Conservation (phyloP, 2,888 invertebrate species). For the Pheosia tremula region DNA sequence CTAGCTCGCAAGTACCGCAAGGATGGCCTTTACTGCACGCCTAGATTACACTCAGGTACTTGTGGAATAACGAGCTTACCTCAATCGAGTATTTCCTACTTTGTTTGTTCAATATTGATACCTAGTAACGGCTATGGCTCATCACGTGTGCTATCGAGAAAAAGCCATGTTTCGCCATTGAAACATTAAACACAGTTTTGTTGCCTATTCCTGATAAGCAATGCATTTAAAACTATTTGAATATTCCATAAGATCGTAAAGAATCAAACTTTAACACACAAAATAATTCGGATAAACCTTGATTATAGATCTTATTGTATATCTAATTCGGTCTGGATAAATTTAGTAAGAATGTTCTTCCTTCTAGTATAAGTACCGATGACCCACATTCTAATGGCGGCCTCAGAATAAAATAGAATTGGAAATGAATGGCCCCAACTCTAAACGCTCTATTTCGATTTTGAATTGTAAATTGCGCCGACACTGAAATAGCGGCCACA, state of each 20-base stretch:
- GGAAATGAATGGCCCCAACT: conserved; percentile 41
- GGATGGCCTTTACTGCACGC: conserved; percentile 53
- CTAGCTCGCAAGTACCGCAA: conserved; percentile 67
- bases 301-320: neutral
- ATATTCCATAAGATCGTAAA: no score
- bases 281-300: neutral
- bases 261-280: neutral
- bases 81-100: conserved; percentile 43
- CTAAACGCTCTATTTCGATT: conserved; percentile 50
- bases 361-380: conserved; percentile 30
- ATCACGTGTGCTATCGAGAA: conserved; percentile 23
- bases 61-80: conserved; percentile 30
- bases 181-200: no score
- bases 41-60: conserved; percentile 17
- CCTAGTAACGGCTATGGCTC: conserved; percentile 10
- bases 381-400: conserved; percentile 44
- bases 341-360: conserved; percentile 7
- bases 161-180: conserved; percentile 24
- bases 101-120: conserved; percentile 53
- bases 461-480: conserved; percentile 40
- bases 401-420: conserved; percentile 53
- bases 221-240: no score
- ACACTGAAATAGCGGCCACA: conserved; percentile 50
- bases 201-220: no score
- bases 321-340: neutral